Evolutionary conservation across 2,888 invertebrate species (phyloP).

Genomic region (Chrysolina oricalcia): DNA sequence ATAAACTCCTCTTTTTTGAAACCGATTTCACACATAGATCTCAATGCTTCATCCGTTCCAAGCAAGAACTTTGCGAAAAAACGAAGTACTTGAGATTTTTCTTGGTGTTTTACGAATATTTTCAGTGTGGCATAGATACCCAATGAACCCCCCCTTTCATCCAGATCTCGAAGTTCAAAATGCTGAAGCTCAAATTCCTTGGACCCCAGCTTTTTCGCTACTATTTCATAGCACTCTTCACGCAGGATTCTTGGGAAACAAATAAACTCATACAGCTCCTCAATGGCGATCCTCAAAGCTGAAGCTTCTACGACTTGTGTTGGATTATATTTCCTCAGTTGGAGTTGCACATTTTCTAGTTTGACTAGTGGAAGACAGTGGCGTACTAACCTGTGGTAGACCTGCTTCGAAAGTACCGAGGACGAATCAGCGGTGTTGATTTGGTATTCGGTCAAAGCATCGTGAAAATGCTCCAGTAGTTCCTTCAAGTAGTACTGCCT

Average conservation of each 20-base stretch:
- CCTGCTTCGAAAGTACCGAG: background rate
- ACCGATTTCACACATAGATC: background rate
- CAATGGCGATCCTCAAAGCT: background rate
- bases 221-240: constrained; percentile 7
- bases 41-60: background rate
- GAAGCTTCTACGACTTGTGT: background rate
- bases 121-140: background rate
- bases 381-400: background rate
- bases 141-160: background rate
- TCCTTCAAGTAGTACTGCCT: background rate
- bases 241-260: background rate
- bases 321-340: background rate
- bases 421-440: background rate
- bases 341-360: background rate
- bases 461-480: background rate
- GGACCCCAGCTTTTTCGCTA: background rate
- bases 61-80: constrained; percentile 8
- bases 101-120: background rate
- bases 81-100: background rate
- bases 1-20: constrained; percentile 8
- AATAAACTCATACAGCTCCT: background rate
- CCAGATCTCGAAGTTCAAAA: background rate
- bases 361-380: constrained; percentile 9
- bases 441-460: background rate
- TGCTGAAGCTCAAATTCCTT: background rate